These are phyloP conservation scores for Eupithecia centaureata DNA, from an alignment of 2,888 invertebrate genomes.

Conservation along the genomic window DNA sequence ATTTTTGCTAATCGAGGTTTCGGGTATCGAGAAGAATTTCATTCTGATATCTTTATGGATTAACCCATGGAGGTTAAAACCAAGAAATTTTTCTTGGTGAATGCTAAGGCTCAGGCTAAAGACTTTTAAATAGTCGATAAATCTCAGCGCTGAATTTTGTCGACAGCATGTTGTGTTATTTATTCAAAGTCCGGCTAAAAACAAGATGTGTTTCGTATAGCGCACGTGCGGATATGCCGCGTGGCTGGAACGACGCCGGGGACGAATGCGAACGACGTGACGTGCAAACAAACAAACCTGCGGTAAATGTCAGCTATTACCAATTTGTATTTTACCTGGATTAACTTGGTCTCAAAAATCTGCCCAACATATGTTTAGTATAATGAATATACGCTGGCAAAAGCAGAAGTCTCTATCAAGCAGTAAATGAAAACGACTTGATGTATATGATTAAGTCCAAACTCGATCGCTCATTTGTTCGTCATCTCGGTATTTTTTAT, in stretches of 20 bases:
- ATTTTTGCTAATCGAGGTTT: neutral
- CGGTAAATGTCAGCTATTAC: neutral
- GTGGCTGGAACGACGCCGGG: constrained; percentile 30
- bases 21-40: neutral
- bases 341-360: neutral
- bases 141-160: neutral
- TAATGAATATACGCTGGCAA: too few species aligned
- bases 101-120: too few species aligned
- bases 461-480: neutral
- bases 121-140: neutral
- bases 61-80: too few species aligned
- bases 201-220: constrained; percentile 25
- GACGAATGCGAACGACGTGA: constrained; percentile 36
- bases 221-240: constrained; percentile 11
- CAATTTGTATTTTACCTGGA: neutral
- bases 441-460: neutral
- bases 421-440: neutral
- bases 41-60: too few species aligned
- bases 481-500: neutral
- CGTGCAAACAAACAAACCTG: constrained; percentile 9
- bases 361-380: neutral
- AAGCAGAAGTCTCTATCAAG: neutral
- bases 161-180: constrained; percentile 1
- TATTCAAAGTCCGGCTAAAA: constrained; percentile 24
- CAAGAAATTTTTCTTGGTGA: neutral